These are phyloP conservation scores for Brachypodius melanocephalos DNA, from an alignment of 2,113 vertebrate genomes.

Conservation along the genomic window DNA sequence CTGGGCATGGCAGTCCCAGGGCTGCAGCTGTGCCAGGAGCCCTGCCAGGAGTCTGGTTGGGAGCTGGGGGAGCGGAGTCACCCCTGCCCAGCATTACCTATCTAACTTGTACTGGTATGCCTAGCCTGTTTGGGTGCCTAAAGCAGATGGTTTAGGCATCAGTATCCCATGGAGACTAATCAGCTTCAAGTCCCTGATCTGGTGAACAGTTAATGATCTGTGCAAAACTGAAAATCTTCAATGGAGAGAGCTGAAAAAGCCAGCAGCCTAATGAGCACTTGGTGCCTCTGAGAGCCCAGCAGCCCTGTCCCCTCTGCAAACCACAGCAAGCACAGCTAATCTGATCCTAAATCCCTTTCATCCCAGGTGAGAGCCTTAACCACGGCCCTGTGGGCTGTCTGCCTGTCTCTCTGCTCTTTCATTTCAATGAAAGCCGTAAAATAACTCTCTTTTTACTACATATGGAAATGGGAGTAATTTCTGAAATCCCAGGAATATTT, in stretches of 20 bases:
- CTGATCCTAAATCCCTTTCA: slow-evolving; percentile 20
- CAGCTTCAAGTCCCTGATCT: neutral
- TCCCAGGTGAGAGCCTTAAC: neutral
- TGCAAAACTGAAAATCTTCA: neutral
- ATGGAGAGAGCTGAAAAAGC: neutral
- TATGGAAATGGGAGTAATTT: slow-evolving; percentile 30
- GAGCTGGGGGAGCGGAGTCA: neutral
- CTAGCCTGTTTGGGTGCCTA: neutral
- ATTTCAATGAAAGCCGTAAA: slow-evolving; percentile 15
- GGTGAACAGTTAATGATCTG: neutral
- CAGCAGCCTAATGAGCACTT: neutral
- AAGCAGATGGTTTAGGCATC: slow-evolving; percentile 1
- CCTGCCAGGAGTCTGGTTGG: neutral
- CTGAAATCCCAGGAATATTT: slow-evolving; percentile 45
- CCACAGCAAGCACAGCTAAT: slow-evolving; percentile 9
- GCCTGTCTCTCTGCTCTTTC: neutral
- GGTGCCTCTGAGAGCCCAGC: neutral
- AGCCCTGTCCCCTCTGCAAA: neutral
- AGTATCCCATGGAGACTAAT: neutral
- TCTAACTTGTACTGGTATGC: accelerated
- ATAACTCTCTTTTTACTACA: slow-evolving; percentile 26
- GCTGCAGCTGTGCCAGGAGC: neutral
- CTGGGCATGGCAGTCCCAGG: neutral
- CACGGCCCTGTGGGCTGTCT: slow-evolving; percentile 22
- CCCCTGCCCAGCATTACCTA: neutral